Evolutionary conservation across 1,140 invertebrate species (phyloP), one percentile per base, ranked within the genome.

Genomic region (Macrocentrus cingulum): DNA sequence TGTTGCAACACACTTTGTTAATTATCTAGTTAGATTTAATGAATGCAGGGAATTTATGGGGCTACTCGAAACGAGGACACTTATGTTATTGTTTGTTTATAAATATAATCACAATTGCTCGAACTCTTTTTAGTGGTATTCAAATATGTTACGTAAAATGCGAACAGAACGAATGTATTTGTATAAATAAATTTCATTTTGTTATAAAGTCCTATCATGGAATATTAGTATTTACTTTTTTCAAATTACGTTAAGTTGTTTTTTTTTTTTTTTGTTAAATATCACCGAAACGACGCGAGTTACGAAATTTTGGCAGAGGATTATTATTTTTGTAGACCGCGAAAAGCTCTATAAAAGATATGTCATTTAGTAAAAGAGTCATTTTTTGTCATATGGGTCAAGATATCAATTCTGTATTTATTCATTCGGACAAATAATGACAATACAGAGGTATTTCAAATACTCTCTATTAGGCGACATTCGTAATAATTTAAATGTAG

Each of bases 181-280:
- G 66, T 72, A 75, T 65, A 71, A 72, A 75, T 70, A 75, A 72
- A 72, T 64, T 59, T 59, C 68, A 72, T 69, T 73, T 75, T 71
- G 68, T 75, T 75, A 73, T 65, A 67, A 70, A 70, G 63, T 67
- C 63, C 53, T 59, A 60, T 54, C 53, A 56, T 63, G 34, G 50
- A 11, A 20, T 4, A 15, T 41, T 32, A 41, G 8, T 25, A 29
- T 29, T 29, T 29, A 29, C 25, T 29, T 29, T 39, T 39, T 39
- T 39, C 36, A 39, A 39, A 13, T 39, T n/a, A 39, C 13, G 8
- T n/a, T 39, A 8, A 39, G 2, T 39, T 39, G 36, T 39, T 39
- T n/a, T 39, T 39, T 39, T 39, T 39, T 39, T 39, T 8, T 39
- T n/a, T n/a, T 39, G 7, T 39, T n/a, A 13, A 39, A 39, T 39